Percentiles rank a stretch among this genome's conserved stretches.
Conservation (phyloP, 2,113 vertebrate species). For the Tetrax tetrax region DNA sequence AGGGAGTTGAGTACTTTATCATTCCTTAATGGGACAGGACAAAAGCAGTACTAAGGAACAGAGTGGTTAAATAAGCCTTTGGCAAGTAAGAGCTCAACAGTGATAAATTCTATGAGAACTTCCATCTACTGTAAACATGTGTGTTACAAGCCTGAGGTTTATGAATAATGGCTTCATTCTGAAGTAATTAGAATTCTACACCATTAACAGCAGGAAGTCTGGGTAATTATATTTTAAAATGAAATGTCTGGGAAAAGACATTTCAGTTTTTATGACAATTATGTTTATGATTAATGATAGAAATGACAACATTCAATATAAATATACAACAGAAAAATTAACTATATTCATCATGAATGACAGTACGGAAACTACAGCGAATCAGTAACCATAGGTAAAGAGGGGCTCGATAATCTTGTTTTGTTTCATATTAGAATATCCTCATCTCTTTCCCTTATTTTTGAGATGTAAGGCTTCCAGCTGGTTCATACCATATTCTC, state of each 20-base stretch:
- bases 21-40: conserved; percentile 24
- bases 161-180: conserved; percentile 80
- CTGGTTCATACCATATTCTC: not conserved
- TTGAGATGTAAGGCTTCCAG: not conserved
- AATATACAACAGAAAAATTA: conserved; percentile 78
- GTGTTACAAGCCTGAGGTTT: conserved; percentile 53
- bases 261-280: conserved; percentile 75
- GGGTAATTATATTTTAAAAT: conserved; percentile 80
- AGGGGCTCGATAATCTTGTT: conserved; percentile 24
- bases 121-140: conserved; percentile 65
- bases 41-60: conserved; percentile 15
- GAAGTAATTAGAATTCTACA: conserved; percentile 78
- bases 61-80: conserved; percentile 36
- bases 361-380: conserved; percentile 56
- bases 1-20: conserved; percentile 14
- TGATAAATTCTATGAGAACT: conserved; percentile 52
- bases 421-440: not conserved
- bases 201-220: conserved; percentile 75
- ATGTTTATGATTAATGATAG: conserved; percentile 75
- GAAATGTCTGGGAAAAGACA: conserved; percentile 74
- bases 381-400: conserved; percentile 61
- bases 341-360: conserved; percentile 75
- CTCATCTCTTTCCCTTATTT: not conserved
- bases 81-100: conserved; percentile 14
- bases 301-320: conserved; percentile 76